These are phyloP conservation scores for Macaria notata DNA, from an alignment of 2,888 invertebrate species.

Conservation along the genomic window DNA sequence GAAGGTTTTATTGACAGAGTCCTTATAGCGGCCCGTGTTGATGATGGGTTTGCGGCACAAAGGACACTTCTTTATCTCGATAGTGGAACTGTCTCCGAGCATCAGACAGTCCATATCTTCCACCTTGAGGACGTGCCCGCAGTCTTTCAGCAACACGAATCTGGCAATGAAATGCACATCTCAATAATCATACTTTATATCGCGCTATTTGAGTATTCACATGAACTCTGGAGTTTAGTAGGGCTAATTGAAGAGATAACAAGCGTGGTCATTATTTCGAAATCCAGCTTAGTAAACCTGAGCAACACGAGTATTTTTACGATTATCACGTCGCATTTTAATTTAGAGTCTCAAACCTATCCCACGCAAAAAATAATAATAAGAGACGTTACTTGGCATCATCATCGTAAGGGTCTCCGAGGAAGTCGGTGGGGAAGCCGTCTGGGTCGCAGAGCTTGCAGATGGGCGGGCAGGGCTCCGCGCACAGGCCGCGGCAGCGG, in stretches of 20 bases:
- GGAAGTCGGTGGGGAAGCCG: conserved; percentile 64
- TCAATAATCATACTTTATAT: no score
- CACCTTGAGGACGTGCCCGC: conserved; percentile 74
- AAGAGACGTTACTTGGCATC: conserved; percentile 66
- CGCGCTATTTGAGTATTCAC: no score
- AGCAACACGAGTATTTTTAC: no score
- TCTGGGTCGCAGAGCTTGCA: conserved; percentile 83
- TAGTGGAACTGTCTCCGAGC: conserved; percentile 49
- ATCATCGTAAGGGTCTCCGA: conserved; percentile 65
- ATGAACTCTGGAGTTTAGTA: no score
- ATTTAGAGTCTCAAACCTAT: no score
- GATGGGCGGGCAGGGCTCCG: conserved; percentile 85
- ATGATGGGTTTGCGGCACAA: conserved; percentile 82
- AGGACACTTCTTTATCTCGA: conserved; percentile 77
- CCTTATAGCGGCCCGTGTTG: conserved; percentile 81
- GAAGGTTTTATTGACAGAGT: conserved; percentile 67
- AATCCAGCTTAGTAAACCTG: no score
- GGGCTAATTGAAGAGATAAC: no score
- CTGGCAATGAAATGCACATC: conserved; percentile 42
- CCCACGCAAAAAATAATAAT: no score
- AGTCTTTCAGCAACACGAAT: conserved; percentile 79
- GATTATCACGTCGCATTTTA: no score
- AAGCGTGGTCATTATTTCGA: no score
- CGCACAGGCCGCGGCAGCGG: conserved; percentile 86
- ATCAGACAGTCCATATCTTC: conserved; percentile 69